Evolutionary conservation across 2,797 vertebrate genomes (phyloP), one percentile per base, ranked within the genome.

Genomic region (Pyrrhura leucotis): DNA sequence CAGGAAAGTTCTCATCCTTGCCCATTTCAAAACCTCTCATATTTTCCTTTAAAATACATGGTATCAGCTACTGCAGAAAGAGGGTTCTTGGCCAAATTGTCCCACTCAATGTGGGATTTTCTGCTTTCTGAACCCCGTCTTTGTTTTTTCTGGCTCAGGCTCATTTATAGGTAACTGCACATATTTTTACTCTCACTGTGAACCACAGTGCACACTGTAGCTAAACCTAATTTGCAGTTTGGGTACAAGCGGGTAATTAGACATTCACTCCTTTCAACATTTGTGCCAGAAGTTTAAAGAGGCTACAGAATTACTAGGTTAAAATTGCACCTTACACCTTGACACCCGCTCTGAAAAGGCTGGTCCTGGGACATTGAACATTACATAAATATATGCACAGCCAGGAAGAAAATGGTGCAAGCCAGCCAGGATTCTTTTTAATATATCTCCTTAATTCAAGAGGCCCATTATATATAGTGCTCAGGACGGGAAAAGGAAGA

Each of bases 371-470:
- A 56, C 68, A 67, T 26, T 61, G 94, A 66, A 71, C 81, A 63
- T 94, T 80, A 68, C n/a, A 96, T 59, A 95, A 97, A 95, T 85
- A 89, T 16, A 80, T 62, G 84, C 37, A 86, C 37, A 94, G 89
- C 87, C 90, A 94, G 75, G 81, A 94, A 48, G 92, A 96, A 96
- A 95, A 95, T 31, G 71, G 89, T 83, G 48, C 56, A 83, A 93
- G 89, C 86, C 86, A 96, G 86, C 33, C 90, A 89, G 88, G 75
- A 91, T 93, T 96, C 85, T 87, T 96, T 97, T 95, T 93, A 88
- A 92, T 95, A 56, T 95, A 80, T 92, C 84, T 96, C 68, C 72
- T 89, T 90, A 92, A 88, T 97, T 97, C 94, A 94, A 97, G 94
- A 72, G 84, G 59, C 78, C 84, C 78, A 85, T 96, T 97, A 94